Conservation (phyloP, 2,888 invertebrate genomes). For the Morinoia aosen region DNA sequence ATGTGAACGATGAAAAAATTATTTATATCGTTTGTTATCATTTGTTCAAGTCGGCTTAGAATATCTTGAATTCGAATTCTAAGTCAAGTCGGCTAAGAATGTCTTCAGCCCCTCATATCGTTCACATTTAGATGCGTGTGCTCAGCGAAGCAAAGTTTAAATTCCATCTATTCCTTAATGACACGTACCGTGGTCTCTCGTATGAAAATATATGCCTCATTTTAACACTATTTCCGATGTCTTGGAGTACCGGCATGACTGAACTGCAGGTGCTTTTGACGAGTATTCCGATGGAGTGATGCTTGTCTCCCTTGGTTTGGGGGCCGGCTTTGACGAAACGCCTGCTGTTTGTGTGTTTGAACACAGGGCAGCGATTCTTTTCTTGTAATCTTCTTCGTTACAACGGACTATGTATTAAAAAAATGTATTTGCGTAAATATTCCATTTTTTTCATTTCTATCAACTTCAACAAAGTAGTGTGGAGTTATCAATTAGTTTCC, state of each 20-base stretch:
- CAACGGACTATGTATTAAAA: not conserved
- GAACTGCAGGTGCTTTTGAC: not conserved
- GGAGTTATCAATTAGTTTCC: too few relatives aligned
- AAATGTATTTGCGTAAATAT: not conserved
- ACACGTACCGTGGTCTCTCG: too few relatives aligned
- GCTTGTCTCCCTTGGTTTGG: not conserved
- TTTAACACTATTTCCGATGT: not conserved
- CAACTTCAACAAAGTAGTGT: too few relatives aligned
- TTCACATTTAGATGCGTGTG: not conserved
- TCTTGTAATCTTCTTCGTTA: not conserved
- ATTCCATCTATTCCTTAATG: not conserved
- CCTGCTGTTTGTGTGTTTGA: too few relatives aligned
- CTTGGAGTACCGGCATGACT: not conserved
- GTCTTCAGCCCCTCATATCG: too few relatives aligned
- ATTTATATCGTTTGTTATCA: too few relatives aligned
- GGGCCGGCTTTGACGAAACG: not conserved
- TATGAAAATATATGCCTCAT: not conserved
- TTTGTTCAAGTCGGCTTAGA: too few relatives aligned
- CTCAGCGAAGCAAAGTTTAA: not conserved
- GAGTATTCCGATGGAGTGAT: not conserved
- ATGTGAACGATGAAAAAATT: too few relatives aligned
- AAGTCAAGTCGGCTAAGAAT: too few relatives aligned
- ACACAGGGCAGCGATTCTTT: not conserved
- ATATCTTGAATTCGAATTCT: too few relatives aligned
- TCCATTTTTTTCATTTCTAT: too few relatives aligned